A percentile compares a stretch with the other conserved stretches of the same genome.
phyloP scores from a whole-genome alignment of 1,140 invertebrate species.

The Drosophila fuyamai region DNA sequence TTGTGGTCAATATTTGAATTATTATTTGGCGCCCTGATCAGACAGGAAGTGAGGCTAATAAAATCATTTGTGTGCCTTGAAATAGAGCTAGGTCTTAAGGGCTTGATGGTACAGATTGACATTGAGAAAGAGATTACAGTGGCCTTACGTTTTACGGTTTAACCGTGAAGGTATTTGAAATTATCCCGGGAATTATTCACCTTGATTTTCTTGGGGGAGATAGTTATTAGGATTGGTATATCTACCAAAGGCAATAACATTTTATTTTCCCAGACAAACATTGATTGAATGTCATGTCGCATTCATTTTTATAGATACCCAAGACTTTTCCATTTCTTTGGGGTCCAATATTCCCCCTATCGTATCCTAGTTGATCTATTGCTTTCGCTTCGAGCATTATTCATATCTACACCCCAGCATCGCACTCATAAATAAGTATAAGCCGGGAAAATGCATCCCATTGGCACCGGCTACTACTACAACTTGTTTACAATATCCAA shows the following conservation, averaged over 20 bases:
- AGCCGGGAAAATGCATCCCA: constrained; percentile 23
- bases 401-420: constrained; percentile 66
- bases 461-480: constrained; percentile 53
- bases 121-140: background rate
- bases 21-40: constrained; percentile 60
- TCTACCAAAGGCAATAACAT: background rate
- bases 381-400: constrained; percentile 50
- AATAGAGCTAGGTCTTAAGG: background rate
- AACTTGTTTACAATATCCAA: constrained; percentile 79
- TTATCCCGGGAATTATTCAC: constrained; percentile 24
- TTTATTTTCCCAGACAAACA: constrained; percentile 4
- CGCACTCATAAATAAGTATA: constrained; percentile 54
- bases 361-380: constrained; percentile 48
- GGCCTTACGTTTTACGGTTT: constrained; percentile 39
- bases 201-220: constrained; percentile 6
- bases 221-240: constrained; percentile 7
- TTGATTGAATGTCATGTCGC: constrained; percentile 25
- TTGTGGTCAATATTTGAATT: constrained; percentile 56
- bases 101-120: constrained; percentile 28
- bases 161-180: constrained; percentile 41
- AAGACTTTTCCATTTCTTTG: background rate
- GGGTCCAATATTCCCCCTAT: no score
- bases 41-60: constrained; percentile 64
- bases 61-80: constrained; percentile 32
- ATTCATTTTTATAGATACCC: constrained; percentile 2